Base-by-base conservation (phyloP, 2,113 vertebrate genomes). In the Pandion haliaetus region DNA sequence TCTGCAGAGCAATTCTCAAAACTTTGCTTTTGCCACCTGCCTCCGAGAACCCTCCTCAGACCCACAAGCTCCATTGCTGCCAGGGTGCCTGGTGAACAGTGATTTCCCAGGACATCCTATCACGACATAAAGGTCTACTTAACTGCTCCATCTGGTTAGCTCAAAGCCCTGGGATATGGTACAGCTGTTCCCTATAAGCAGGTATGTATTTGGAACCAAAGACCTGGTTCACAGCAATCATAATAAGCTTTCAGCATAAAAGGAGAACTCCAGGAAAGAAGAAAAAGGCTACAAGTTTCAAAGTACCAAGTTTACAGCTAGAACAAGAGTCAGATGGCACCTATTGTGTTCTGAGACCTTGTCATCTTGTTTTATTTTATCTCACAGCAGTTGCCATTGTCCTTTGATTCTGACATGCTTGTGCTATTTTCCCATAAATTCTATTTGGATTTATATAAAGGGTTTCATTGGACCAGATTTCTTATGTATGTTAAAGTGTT, bases 331-430 rank as follows among this genome's bases (percentile, higher is more conserved):
- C 72, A 62, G 26, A 76, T 19, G 26, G 17, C 6, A 3, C 80
- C 66, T 77, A 32, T 71, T 90, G 76, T 71, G 47, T 85, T 82
- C 65, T 71, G 44, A 74, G 73, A 50, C 49, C 88, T 93, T 82
- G 82, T 89, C 55, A 71, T 78, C 59, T 67, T 90, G 18, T 61
- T 95, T 74, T 70, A 73, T 93, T 95, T 95, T 72, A 82, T 76
- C 69, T 82, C 77, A 61, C 52, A 71, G 69, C 49, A 77, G 82
- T 69, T 71, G 23, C 32, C 69, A 42, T 72, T 82, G 40, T 91
- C 82, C 65, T 89, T 95, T 87, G 80, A 89, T 82, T 96, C 49
- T 87, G 36, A 63, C 3, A 9, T 17, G 8, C 29, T 73, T 82
- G 81, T 84, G 17, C 38, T 67, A 14, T 93, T 88, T 86, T 62